Evolutionary conservation across 2,888 invertebrate species (phyloP).

Genomic region (Ctena decussata): DNA sequence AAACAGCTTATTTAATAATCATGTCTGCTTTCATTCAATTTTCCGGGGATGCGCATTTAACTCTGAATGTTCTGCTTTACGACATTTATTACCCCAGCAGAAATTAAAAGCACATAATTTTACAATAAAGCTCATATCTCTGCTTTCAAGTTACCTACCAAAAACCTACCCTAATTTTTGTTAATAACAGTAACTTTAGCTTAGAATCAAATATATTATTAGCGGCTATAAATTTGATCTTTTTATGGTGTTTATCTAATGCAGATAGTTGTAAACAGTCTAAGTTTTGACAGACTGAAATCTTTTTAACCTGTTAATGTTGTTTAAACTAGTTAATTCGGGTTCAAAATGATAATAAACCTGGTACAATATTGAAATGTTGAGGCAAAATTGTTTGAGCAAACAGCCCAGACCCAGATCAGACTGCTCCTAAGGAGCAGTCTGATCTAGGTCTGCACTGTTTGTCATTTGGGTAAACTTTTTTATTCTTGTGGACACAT

Average conservation of each 20-base stretch:
- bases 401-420: too few species aligned
- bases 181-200: too few species aligned
- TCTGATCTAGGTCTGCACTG: too few species aligned
- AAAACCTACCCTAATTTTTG: neutral
- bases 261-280: conserved; percentile 4
- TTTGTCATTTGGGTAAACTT: too few species aligned
- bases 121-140: neutral
- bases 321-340: neutral
- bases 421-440: too few species aligned
- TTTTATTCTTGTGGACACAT: too few species aligned
- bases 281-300: neutral
- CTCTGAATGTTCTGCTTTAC: neutral
- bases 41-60: neutral
- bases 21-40: neutral
- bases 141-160: neutral
- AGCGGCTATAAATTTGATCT: neutral
- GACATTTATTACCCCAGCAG: neutral
- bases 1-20: neutral
- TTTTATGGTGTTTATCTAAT: neutral
- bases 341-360: neutral
- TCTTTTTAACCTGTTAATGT: neutral
- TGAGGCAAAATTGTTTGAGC: too few species aligned
- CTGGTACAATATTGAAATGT: too few species aligned
- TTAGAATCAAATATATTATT: conserved; percentile 1
- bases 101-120: neutral